Evolutionary conservation across 2,113 vertebrate species (phyloP), one percentile per base, ranked within the genome.

Genomic region (Panthera tigris): DNA sequence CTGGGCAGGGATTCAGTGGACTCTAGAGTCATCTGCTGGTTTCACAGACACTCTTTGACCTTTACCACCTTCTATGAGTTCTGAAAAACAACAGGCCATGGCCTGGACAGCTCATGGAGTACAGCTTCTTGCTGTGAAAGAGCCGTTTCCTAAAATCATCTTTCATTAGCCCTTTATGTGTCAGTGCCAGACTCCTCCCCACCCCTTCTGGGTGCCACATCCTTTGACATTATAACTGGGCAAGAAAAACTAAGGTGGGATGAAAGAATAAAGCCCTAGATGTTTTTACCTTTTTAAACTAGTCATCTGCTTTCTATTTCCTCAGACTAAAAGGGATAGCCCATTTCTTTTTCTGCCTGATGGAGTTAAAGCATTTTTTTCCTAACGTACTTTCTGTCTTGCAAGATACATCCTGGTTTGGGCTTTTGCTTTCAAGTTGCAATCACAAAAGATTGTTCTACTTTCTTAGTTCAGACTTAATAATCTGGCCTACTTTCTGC

Each of bases 401-500:
- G 57, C 82, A 65, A 96, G 89, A 48, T n/a, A 27, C 52, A 78
- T 76, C 39, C 45, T 41, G n/a, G 36, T 89, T 91, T 91, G 36
- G 80, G 19, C 63, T 87, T 94, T 96, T 78, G 41, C 83, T 96
- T 95, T 95, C n/a, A 39, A 55, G 57, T 27, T 89, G n/a, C 23
- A 45, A 52, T 73, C 76, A 92, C 68, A 57, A 80, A 85, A 82
- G 55, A 18, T 41, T 85, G 61, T 63, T 93, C 78, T 93, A 39
- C 25, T 94, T 94, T 41, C 86, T 94, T 88, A 65, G 86, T 57
- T 92, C 84, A 39, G 89, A 29, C 45, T 79, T 81, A 95, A 84
- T 66, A 48, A 84, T 80, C 85, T 95, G 69, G 65, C 85, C 97
- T 96, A 36, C 52, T 89, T 97, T 88, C 89, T 91, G 52, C 73